Evolutionary conservation across 92 coral and sea anemone genomes (phyloP).

Genomic region (Hydrozoanthus gracilis): DNA sequence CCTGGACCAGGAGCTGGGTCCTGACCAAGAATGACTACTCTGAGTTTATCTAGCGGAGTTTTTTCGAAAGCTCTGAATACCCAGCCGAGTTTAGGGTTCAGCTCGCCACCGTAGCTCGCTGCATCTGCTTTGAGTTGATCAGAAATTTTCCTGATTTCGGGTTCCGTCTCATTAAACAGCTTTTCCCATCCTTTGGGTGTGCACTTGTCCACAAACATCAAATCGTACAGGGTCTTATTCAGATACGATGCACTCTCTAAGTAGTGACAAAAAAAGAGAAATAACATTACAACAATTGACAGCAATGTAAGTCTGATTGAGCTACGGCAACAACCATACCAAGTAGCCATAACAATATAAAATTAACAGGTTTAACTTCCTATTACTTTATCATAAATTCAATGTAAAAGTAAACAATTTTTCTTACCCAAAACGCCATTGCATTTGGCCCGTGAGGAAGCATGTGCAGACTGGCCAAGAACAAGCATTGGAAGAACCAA

Average conservation of each 20-base stretch:
- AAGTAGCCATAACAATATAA: too few species aligned
- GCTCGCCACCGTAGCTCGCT: slow-evolving; percentile 36
- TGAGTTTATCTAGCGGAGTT: slow-evolving; percentile 58
- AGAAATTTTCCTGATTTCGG: slow-evolving; percentile 55
- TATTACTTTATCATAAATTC: too few species aligned
- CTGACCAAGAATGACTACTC: slow-evolving; percentile 60
- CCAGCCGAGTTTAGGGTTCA: slow-evolving; percentile 75
- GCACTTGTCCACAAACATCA: slow-evolving; percentile 46
- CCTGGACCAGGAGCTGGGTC: slow-evolving; percentile 80
- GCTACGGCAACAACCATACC: too few species aligned
- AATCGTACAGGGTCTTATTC: slow-evolving; percentile 39
- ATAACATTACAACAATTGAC: too few species aligned
- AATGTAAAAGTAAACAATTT: too few species aligned
- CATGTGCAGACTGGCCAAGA: too few species aligned
- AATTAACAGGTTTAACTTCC: too few species aligned
- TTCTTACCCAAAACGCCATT: too few species aligned
- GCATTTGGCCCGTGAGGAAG: too few species aligned
- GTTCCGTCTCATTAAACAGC: slow-evolving; percentile 43
- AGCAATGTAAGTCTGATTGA: too few species aligned
- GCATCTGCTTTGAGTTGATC: slow-evolving; percentile 56
- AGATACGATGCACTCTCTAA: slow-evolving; percentile 52
- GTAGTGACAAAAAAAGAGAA: slow-evolving; percentile 1
- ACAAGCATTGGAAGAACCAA: too few species aligned
- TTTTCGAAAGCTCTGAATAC: slow-evolving; percentile 70
- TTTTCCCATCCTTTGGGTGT: slow-evolving; percentile 67